Conservation (phyloP, 2,113 vertebrate species). For the Mormyrus iriodes region DNA sequence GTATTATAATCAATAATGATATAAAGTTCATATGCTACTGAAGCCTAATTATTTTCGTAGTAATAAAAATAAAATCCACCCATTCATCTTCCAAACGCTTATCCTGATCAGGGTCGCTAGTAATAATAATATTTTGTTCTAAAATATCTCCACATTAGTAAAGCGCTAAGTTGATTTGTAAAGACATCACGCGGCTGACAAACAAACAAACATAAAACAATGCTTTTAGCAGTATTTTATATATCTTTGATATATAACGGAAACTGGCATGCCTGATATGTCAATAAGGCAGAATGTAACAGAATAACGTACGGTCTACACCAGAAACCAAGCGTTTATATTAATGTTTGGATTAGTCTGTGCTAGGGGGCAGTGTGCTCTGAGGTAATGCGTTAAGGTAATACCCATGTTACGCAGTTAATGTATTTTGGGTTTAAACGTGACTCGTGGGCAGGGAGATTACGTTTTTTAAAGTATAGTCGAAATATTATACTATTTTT, state of each 20-base stretch:
- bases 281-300: not conserved
- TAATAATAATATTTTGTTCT: not conserved
- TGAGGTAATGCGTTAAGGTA: not conserved
- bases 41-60: not conserved
- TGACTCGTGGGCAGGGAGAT: slow-evolving; percentile 1
- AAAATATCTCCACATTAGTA: not conserved
- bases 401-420: slow-evolving; percentile 1
- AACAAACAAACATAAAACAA: not conserved
- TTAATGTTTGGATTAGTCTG: slow-evolving; percentile 2
- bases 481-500: not conserved
- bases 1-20: not conserved
- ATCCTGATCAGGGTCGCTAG: not conserved
- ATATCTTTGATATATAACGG: not conserved
- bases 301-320: slow-evolving; percentile 1
- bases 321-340: not conserved
- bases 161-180: not conserved
- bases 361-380: slow-evolving; percentile 1
- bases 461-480: not conserved
- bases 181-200: not conserved
- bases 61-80: not conserved
- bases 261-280: not conserved
- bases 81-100: not conserved
- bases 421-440: slow-evolving; percentile 2
- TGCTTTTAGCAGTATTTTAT: no score
- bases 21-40: not conserved